Evolutionary conservation across 2,113 vertebrate species (phyloP).

Genomic region (Pluvianellus socialis): DNA sequence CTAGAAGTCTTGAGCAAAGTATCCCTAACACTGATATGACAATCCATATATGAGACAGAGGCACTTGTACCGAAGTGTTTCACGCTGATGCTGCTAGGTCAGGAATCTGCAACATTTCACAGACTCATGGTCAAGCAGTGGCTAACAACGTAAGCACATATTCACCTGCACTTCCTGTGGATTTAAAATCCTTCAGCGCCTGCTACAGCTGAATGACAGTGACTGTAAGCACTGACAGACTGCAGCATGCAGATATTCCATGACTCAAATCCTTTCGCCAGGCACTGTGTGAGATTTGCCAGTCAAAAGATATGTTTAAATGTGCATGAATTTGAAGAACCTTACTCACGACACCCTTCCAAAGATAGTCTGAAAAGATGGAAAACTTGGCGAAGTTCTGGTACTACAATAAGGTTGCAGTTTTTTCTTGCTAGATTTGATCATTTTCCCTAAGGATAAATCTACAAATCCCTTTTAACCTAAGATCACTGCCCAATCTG

Average conservation of each 20-base stretch:
- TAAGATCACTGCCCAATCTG: accelerated
- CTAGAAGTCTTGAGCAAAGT: not conserved
- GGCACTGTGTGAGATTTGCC: not conserved
- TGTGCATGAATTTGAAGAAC: not conserved
- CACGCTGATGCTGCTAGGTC: not conserved
- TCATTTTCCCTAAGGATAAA: not conserved
- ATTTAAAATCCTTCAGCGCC: not conserved
- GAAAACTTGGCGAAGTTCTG: not conserved
- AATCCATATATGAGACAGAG: not conserved
- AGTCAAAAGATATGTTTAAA: not conserved
- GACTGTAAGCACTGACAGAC: not conserved
- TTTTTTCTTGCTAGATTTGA: not conserved
- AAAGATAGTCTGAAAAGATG: not conserved
- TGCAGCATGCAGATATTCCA: not conserved
- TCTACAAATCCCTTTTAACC: not conserved
- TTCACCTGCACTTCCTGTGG: not conserved
- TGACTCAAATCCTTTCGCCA: not conserved
- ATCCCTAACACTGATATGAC: accelerated
- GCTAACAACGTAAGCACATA: not conserved
- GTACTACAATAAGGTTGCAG: not conserved
- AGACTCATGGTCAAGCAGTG: not conserved
- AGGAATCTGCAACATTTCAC: not conserved
- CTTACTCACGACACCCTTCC: not conserved
- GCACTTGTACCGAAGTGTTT: not conserved
- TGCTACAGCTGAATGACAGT: not conserved